Base-by-base conservation (phyloP, 2,888 invertebrate genomes). In the Drosophila melanosoma region DNA sequence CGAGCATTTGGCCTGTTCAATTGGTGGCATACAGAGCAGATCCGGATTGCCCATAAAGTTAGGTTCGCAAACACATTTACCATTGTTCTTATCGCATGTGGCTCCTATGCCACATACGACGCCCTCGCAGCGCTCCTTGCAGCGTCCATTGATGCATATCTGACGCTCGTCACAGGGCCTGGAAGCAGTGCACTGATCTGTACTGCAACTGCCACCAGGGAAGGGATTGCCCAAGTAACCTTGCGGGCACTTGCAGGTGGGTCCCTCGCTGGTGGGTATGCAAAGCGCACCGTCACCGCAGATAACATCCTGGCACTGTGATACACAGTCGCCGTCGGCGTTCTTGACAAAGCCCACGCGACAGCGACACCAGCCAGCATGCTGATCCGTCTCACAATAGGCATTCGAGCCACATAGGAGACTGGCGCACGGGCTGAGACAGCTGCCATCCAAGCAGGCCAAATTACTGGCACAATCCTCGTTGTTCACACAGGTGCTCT, bases 31-130 rank as follows among this genome's bases (percentile, higher is more conserved):
- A 90, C 98, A 98, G 58, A 98, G 94, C 33, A 97, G 94, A 91
- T 97, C 97, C 1, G 98, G 97, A 92, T 98, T 97, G 87, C 98
- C 98, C 76, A 97, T 95, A 91, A 98, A 98, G 91, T 96, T 96
- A 17, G 96, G 96, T 91, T 97, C 96, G 90, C 98, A 98, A 54
- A 97, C 94, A 92, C 98, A 98, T 93, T 96, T 96, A 76, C 97
- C 97, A 36, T 95, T 96, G 61, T 94, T 94, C 84, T 95, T 95
- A 90, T 98, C 96, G 91, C 98, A 98, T 59, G 95, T 95, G 20
- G 98, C 98, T 10, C 98, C 98, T 40, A 98, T 95, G 10, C 98
- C 98, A 90, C 98, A 98, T 17, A 97, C 95, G 12, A 97, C 95
- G 40, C 96, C 96, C 83, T 97, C 97, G 90, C 98, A 98, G 20